Percentiles rank a stretch among this genome's conserved stretches.
phyloP scores from a whole-genome alignment of 2,113 vertebrate species.

The Albula glossodonta region DNA sequence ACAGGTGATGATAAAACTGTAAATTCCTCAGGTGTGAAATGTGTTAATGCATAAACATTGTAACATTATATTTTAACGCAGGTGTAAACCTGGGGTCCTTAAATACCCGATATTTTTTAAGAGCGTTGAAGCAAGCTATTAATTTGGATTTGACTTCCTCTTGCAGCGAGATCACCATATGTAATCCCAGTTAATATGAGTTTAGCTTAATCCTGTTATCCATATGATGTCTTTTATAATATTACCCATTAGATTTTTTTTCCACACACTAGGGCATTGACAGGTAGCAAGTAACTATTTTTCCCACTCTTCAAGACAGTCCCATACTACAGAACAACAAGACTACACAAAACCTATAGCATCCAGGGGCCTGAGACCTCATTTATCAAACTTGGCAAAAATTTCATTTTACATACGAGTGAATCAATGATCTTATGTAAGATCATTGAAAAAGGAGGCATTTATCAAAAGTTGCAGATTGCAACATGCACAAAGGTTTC shows the following conservation, averaged over 20 bases:
- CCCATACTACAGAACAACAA: too few relatives aligned
- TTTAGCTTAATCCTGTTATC: not conserved
- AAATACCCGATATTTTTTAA: slow-evolving; percentile 10
- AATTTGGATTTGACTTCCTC: slow-evolving; percentile 13
- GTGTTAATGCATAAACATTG: slow-evolving; percentile 53
- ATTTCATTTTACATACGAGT: too few relatives aligned
- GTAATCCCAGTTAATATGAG: slow-evolving; percentile 7
- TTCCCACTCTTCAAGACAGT: too few relatives aligned
- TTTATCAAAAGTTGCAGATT: too few relatives aligned
- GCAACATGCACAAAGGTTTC: too few relatives aligned
- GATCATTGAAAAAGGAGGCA: too few relatives aligned
- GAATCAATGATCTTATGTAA: too few relatives aligned
- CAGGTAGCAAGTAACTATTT: too few relatives aligned
- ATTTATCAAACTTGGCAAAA: too few relatives aligned
- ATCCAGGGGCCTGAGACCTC: too few relatives aligned
- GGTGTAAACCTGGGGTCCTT: slow-evolving; percentile 37
- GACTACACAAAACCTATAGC: too few relatives aligned
- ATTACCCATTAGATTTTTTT: not conserved
- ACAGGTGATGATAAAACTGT: slow-evolving; percentile 43
- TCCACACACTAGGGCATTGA: not conserved
- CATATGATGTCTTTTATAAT: not conserved
- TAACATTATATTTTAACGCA: slow-evolving; percentile 46
- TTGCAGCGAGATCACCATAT: slow-evolving; percentile 11
- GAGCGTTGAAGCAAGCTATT: slow-evolving; percentile 26
- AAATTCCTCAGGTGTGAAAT: slow-evolving; percentile 43